A percentile compares a stretch with the other conserved stretches of the same genome.
These are phyloP conservation scores for Phalacrocorax pelagicus DNA, from an alignment of 2,113 vertebrate species.

Conservation along the genomic window DNA sequence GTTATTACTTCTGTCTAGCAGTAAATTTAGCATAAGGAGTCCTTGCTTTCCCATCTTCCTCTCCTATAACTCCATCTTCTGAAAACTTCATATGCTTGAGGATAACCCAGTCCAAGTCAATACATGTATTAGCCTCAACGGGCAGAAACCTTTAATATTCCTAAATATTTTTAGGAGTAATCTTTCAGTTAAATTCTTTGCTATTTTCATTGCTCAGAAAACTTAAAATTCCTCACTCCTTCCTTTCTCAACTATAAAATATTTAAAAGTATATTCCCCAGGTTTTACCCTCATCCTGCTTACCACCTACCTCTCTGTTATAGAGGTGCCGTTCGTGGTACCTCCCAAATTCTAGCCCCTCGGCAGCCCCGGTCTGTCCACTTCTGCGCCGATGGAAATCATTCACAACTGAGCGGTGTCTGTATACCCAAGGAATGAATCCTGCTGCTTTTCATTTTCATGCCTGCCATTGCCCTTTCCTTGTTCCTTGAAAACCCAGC, in stretches of 20 bases:
- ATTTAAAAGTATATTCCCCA: neutral
- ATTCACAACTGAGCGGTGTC: neutral
- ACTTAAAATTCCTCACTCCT: neutral
- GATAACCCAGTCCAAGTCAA: neutral
- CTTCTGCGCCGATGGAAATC: neutral
- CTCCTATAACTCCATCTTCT: neutral
- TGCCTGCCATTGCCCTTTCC: neutral
- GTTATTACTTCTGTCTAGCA: neutral
- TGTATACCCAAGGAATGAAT: neutral
- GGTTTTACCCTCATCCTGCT: neutral
- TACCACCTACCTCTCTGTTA: neutral
- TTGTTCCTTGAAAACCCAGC: neutral
- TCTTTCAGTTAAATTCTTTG: neutral
- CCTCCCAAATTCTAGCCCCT: neutral
- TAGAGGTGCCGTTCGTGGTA: neutral
- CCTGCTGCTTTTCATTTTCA: neutral
- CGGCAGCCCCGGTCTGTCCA: neutral
- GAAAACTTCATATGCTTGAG: neutral
- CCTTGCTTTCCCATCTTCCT: neutral
- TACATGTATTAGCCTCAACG: neutral
- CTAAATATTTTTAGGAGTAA: neutral
- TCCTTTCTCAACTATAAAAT: neutral
- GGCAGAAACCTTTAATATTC: neutral
- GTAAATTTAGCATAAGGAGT: neutral
- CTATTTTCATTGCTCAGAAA: neutral